Base-by-base conservation (phyloP, 2,113 vertebrate species). In the Microcebus jonahi region DNA sequence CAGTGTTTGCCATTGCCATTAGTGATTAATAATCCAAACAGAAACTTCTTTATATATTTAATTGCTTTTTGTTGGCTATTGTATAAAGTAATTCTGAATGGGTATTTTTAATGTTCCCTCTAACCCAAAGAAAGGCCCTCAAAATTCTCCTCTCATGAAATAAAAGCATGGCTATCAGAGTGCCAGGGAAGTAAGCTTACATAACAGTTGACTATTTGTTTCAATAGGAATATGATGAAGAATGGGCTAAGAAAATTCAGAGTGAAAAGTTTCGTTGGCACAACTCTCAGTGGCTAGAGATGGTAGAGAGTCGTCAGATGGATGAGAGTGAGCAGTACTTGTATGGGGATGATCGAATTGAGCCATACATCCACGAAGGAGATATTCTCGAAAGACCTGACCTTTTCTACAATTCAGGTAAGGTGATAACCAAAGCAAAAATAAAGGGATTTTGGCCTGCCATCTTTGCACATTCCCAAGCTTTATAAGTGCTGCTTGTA, bases 221-320 rank as follows among this genome's bases (percentile, higher is more conserved):
- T 81, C 36, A 79, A 96, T 73, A 99, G 99, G 99, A 99, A 86
- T 99, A 99, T 42, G 99, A 99, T 94, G 99, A 99, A 94, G 99
- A 99, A 94, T 99, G 99, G 99, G 99, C 99, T 17, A 99, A 99
- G 97, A 99, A 99, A 98, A 99, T 99, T 97, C 99, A 99, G 98
- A 99, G 98, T 0, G 99, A 99, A 86, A 99, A 99, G 97, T 99
- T 99, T 87, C 98, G 99, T 75, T 99, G 99, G 99, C 99, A 99
- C 98, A 99, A 99, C 96, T 99, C 99, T n/a, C 99, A 99, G 98
- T 99, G 99, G 99, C 96, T 99, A 95, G 99, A 99, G 97, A 99
- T 99, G 99, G 99, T 99, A 70, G 99, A 99, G 98, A 99, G 99
- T 96, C 98, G 99, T 8, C 99, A 99, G 97, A 98, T 99, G 99